Evolutionary conservation across 64 coral and sea anemone species (phyloP).

Genomic region (Montipora foliosa): DNA sequence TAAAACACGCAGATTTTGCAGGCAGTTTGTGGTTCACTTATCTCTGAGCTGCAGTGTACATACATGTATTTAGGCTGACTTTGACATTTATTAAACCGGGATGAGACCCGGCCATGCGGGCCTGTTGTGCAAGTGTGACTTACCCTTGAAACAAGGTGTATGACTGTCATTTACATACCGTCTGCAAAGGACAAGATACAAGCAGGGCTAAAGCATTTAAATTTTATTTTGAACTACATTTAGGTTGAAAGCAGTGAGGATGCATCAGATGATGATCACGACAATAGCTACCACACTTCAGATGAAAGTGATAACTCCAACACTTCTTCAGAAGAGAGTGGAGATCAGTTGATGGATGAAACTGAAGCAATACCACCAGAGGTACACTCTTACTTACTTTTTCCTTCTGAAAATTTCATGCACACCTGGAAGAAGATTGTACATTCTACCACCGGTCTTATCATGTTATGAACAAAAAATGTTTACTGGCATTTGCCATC

Average conservation of each 20-base stretch:
- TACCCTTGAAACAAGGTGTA: not conserved
- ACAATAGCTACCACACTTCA: not conserved
- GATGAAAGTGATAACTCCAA: not conserved
- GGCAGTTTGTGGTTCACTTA: no score
- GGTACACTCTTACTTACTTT: not conserved
- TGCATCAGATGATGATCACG: not conserved
- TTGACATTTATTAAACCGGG: not conserved
- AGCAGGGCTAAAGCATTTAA: not conserved
- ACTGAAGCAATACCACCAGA: not conserved
- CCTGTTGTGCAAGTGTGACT: not conserved
- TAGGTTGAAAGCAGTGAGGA: not conserved
- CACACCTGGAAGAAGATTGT: not conserved
- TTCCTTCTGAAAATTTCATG: not conserved
- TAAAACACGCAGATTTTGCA: no score
- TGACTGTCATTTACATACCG: not conserved
- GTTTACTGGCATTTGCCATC: not conserved
- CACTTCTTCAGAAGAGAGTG: not conserved
- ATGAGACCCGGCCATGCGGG: not conserved
- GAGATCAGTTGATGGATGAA: not conserved
- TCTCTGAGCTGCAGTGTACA: no score
- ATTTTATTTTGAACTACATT: not conserved
- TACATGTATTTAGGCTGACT: no score
- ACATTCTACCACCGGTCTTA: not conserved
- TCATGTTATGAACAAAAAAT: not conserved
- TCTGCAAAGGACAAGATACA: not conserved